Conservation (phyloP, 1,140 invertebrate species). For the Tetramorium alpestre region DNA sequence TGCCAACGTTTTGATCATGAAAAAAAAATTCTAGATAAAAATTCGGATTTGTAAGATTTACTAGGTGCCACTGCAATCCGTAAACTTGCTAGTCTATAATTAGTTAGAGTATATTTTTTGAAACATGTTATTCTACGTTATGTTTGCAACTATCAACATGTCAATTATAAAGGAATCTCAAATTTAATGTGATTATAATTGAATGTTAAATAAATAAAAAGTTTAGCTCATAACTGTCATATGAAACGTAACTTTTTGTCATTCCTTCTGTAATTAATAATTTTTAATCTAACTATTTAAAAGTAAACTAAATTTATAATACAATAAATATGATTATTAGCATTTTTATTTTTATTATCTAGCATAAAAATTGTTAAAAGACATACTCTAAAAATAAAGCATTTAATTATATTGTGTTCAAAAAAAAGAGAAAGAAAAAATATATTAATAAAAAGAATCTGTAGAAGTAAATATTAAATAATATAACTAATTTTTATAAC, state of each 20-base stretch:
- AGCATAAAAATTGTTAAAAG: not conserved
- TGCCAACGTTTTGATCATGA: slow-evolving; percentile 1
- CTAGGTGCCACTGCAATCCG: slow-evolving; percentile 68
- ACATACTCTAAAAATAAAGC: not conserved
- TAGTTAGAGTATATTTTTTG: slow-evolving; percentile 75
- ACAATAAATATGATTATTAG: not conserved
- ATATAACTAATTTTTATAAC: not conserved
- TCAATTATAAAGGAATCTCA: slow-evolving; percentile 74
- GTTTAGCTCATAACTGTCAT: slow-evolving; percentile 57
- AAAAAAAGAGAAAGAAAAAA: not conserved
- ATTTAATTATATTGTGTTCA: not conserved
- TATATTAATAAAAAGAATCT: not conserved
- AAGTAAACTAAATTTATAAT: not conserved
- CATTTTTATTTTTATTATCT: not conserved
- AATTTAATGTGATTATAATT: slow-evolving; percentile 77
- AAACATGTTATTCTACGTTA: slow-evolving; percentile 71
- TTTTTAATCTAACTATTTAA: not conserved
- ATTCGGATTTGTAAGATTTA: slow-evolving; percentile 61
- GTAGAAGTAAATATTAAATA: not conserved
- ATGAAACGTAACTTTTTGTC: not conserved
- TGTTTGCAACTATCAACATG: slow-evolving; percentile 73
- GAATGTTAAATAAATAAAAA: slow-evolving; percentile 77
- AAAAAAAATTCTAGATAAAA: slow-evolving; percentile 29
- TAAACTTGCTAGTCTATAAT: slow-evolving; percentile 74
- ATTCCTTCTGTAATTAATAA: not conserved